A percentile compares a stretch with the other conserved stretches of the same genome.
Evolutionary conservation across 2,113 vertebrate species (phyloP).

Genomic region (Bettongia penicillata): DNA sequence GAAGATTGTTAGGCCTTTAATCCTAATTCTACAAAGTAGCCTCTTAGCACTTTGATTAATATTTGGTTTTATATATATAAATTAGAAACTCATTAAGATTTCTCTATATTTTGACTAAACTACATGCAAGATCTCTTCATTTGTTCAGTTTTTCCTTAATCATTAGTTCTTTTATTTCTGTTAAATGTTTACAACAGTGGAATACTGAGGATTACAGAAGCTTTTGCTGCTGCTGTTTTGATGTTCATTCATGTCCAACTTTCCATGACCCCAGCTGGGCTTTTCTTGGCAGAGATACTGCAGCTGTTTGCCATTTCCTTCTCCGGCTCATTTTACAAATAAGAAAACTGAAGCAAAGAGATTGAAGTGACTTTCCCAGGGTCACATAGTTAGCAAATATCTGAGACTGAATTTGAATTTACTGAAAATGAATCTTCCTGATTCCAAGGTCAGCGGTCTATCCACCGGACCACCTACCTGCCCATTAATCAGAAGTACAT

Average conservation of each 20-base stretch:
- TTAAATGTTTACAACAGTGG: neutral
- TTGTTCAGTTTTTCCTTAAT: too few species aligned
- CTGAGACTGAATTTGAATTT: neutral
- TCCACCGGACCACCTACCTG: neutral
- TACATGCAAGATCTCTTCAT: neutral
- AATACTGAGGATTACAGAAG: neutral
- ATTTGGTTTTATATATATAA: neutral
- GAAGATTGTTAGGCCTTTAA: neutral
- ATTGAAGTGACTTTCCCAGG: neutral
- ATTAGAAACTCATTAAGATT: neutral
- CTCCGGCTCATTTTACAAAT: neutral
- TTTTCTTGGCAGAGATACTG: neutral
- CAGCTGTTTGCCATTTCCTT: neutral
- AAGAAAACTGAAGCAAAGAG: neutral
- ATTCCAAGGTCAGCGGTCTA: neutral
- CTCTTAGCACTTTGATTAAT: neutral
- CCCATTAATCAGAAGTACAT: neutral
- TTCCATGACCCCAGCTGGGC: neutral
- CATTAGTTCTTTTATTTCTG: neutral
- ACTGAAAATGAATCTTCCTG: too few species aligned
- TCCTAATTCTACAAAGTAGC: neutral
- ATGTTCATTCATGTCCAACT: neutral
- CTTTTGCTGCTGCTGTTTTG: neutral
- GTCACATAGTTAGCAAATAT: neutral
- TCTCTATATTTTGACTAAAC: neutral